These are phyloP conservation scores for Cettia cetti DNA, from an alignment of 2,113 vertebrate species.

Conservation along the genomic window DNA sequence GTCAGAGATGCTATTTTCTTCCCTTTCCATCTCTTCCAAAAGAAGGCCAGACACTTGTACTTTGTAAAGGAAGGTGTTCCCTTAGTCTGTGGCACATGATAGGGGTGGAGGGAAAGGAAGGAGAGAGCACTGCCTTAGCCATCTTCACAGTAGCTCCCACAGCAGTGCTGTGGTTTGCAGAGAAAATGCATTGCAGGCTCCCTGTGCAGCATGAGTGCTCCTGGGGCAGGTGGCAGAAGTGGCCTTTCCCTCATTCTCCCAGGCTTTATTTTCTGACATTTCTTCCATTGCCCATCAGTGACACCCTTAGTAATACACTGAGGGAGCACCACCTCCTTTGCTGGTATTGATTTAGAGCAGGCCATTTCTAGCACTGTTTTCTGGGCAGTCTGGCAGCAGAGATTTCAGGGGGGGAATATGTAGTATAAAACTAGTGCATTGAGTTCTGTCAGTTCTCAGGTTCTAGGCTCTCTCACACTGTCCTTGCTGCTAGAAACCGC, in stretches of 20 bases:
- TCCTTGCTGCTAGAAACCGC: neutral
- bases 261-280: neutral
- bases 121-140: neutral
- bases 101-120: neutral
- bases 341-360: neutral
- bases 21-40: neutral
- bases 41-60: neutral
- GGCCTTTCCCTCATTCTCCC: neutral
- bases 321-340: neutral
- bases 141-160: neutral
- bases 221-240: neutral
- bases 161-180: neutral
- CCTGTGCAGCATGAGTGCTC: neutral
- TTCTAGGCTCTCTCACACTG: neutral
- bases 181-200: neutral
- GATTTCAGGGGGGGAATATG: neutral
- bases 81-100: neutral
- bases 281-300: neutral
- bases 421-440: neutral
- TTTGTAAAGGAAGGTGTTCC: neutral
- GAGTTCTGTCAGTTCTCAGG: neutral
- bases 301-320: neutral
- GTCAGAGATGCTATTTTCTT: neutral
- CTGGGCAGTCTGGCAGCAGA: neutral
- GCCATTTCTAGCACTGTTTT: neutral